A percentile compares a stretch with the other conserved stretches of the same genome.
Conservation (phyloP, 2,888 invertebrate species). For the Halictus quadricinctus region DNA sequence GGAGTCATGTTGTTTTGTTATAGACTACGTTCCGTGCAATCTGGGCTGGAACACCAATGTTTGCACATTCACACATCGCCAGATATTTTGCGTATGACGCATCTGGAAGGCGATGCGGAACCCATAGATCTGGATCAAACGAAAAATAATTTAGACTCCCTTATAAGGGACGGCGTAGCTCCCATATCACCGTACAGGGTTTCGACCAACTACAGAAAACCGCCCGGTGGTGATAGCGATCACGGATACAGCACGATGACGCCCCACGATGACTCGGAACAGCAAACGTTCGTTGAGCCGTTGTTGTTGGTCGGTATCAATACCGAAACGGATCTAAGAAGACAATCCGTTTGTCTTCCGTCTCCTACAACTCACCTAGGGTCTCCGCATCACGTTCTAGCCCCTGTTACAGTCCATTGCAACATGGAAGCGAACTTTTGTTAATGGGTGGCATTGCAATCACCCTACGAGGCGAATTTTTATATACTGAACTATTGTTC, state of each 20-base stretch:
- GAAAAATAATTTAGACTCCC: conserved; percentile 85
- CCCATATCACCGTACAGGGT: conserved; percentile 94
- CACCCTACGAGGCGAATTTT: background rate
- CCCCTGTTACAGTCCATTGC: conserved; percentile 94
- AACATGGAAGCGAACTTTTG: conserved; percentile 91
- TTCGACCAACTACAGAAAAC: conserved; percentile 90
- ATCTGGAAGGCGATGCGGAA: conserved; percentile 88
- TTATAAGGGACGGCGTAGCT: conserved; percentile 87
- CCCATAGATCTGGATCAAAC: conserved; percentile 77
- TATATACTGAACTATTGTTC: conserved; percentile 12
- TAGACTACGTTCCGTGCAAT: conserved; percentile 85
- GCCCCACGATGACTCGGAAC: conserved; percentile 94
- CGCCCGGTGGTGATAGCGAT: conserved; percentile 92
- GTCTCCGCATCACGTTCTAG: conserved; percentile 87
- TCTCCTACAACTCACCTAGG: conserved; percentile 84
- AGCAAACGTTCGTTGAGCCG: conserved; percentile 87
- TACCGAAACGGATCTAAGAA: conserved; percentile 70
- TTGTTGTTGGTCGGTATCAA: conserved; percentile 76
- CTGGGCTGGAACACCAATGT: conserved; percentile 83
- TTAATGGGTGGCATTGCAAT: conserved; percentile 50
- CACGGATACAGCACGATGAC: conserved; percentile 98
- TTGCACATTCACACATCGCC: conserved; percentile 82
- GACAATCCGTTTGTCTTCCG: conserved; percentile 80
- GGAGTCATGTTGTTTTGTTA: conserved; percentile 94
- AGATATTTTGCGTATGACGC: conserved; percentile 88